Evolutionary conservation across 2,888 invertebrate species (phyloP).

Genomic region (Apodemia zela): DNA sequence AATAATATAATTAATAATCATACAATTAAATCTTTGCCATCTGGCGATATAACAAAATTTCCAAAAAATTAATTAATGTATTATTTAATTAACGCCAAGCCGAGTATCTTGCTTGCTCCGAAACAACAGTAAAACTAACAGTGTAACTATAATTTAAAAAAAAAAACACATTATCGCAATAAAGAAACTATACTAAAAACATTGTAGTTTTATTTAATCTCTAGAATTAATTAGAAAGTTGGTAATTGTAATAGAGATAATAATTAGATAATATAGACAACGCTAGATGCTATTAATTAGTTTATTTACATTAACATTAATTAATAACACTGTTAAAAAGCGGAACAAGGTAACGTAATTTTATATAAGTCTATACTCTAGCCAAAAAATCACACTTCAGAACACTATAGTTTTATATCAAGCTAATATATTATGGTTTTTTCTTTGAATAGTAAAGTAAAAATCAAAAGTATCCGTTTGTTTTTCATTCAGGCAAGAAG

Average conservation of each 20-base stretch:
- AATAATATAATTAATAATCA: no score
- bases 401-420: no score
- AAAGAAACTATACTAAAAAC: neutral
- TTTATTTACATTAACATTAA: slow-evolving; percentile 13
- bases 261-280: slow-evolving; percentile 15
- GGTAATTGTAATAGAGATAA: slow-evolving; percentile 14
- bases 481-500: no score
- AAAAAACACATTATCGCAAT: neutral
- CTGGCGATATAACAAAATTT: no score
- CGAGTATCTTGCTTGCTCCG: neutral
- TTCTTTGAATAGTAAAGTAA: no score
- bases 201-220: slow-evolving; percentile 8
- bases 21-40: no score
- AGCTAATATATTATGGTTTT: no score
- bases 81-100: neutral
- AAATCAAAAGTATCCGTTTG: no score
- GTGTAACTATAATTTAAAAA: neutral
- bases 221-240: slow-evolving; percentile 15
- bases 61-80: no score
- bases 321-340: slow-evolving; percentile 10
- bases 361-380: neutral
- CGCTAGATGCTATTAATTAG: slow-evolving; percentile 9
- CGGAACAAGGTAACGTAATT: neutral
- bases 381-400: neutral
- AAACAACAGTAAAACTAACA: neutral